phyloP scores from a whole-genome alignment of 2,113 vertebrate species.

The Thomomys bottae region DNA sequence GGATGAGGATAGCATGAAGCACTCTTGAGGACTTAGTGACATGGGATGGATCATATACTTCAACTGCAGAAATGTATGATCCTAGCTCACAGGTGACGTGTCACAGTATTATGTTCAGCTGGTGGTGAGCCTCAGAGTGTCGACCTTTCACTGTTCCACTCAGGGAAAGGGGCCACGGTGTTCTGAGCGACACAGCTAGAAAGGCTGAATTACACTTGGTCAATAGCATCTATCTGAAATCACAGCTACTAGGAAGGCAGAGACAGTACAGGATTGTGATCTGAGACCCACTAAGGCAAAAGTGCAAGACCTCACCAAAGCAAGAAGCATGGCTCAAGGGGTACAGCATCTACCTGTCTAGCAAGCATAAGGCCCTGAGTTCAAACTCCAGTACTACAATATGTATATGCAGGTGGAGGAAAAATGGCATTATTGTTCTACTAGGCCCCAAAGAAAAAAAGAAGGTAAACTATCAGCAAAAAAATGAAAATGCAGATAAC shows the following conservation, averaged over 20 bases:
- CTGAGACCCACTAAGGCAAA: too few species aligned
- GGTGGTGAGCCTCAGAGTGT: not conserved
- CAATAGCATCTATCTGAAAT: not conserved
- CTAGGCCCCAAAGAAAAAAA: not conserved
- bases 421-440: not conserved
- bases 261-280: too few species aligned
- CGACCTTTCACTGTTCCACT: not conserved
- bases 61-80: not conserved
- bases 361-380: too few species aligned
- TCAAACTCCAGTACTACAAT: too few species aligned
- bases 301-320: too few species aligned
- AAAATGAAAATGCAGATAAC: not conserved
- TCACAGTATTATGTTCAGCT: accelerated
- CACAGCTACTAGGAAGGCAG: too few species aligned
- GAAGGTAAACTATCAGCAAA: not conserved
- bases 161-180: not conserved
- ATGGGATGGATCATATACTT: accelerated
- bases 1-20: not conserved
- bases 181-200: not conserved
- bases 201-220: not conserved
- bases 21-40: not conserved
- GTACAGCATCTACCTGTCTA: too few species aligned
- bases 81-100: accelerated
- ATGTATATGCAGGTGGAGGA: too few species aligned
- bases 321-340: too few species aligned